Evolutionary conservation across 2,888 invertebrate species (phyloP), one percentile per base, ranked within the genome.

Genomic region (Rhogogaster chlorosoma): DNA sequence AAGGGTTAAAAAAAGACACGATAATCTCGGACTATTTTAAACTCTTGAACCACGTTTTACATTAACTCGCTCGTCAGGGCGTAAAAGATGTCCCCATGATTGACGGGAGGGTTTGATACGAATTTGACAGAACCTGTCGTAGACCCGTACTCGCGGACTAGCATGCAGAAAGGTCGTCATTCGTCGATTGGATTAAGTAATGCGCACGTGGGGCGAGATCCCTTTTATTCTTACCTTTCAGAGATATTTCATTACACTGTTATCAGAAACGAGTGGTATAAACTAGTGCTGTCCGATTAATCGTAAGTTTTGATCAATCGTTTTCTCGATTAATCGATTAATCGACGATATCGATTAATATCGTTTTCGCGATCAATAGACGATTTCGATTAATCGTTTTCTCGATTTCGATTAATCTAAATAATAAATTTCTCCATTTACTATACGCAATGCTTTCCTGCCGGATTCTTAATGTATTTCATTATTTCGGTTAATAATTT

Each of bases 51-150:
- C 32, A 10, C 32, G 67, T 32, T 67, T 32, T 67, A 67, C 67
- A 32, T 32, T 67, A 61, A 29, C 61, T 61, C 26, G 67, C 32
- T 32, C 4, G 29, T 32, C 32, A 26, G 42, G 71, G 38, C 22
- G 38, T 73, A 12, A 73, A 38, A 42, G 26, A 42, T 42, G 71
- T 73, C 38, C 42, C n/a, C 22, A 29, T 73, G 38, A 73, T 38
- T 73, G 71, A 73, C 71, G n/a, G 0, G 22, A 42, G 3, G 67
- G 22, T 15, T 67, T 42, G 73, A 73, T 73, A 73, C 2, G 38
- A 73, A 42, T 77, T 53, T 53, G 77, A 77, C 49, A 32, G 77
- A 29, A 77, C 12, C 77, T 77, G 77, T 77, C 77, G 53, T 77
- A 2, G 42, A 73, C 15, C 10, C 10, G n/a, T 22, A 67, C 67